A percentile compares a stretch with the other conserved stretches of the same genome.
Evolutionary conservation across 2,113 vertebrate species (phyloP).

Genomic region (Lophochroa leadbeateri): DNA sequence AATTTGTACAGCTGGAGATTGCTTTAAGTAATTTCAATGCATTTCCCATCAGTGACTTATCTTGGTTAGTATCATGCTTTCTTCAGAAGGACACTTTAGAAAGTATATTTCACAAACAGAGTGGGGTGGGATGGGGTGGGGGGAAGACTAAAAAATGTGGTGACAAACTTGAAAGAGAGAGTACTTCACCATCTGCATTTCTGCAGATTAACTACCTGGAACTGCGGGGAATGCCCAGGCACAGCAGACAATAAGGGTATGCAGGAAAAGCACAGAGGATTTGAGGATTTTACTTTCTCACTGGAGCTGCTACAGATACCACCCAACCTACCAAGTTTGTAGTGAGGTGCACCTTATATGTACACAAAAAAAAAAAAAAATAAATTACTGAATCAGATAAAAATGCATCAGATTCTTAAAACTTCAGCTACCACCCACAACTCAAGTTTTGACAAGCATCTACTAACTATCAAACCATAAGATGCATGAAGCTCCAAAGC

Average conservation of each 20-base stretch:
- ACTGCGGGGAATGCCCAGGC: neutral
- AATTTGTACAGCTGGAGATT: neutral
- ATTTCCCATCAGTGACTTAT: neutral
- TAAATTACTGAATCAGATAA: neutral
- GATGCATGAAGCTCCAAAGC: neutral
- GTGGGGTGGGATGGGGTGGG: neutral
- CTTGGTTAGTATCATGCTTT: neutral
- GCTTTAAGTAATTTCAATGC: neutral
- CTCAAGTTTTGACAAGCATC: neutral
- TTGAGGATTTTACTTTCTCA: constrained; percentile 18
- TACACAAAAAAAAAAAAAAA: neutral
- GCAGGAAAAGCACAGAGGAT: neutral
- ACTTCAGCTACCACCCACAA: neutral
- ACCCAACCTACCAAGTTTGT: neutral
- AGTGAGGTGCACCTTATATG: neutral
- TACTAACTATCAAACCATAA: neutral
- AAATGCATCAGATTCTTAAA: neutral
- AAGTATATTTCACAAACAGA: neutral
- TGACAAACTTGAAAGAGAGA: neutral
- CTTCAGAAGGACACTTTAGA: neutral
- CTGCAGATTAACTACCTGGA: neutral
- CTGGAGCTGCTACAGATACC: constrained; percentile 13
- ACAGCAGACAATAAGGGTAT: neutral
- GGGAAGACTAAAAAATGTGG: neutral
- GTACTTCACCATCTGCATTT: neutral